Evolutionary conservation across 2,113 vertebrate genomes (phyloP).

Genomic region (Myotis yumanensis): DNA sequence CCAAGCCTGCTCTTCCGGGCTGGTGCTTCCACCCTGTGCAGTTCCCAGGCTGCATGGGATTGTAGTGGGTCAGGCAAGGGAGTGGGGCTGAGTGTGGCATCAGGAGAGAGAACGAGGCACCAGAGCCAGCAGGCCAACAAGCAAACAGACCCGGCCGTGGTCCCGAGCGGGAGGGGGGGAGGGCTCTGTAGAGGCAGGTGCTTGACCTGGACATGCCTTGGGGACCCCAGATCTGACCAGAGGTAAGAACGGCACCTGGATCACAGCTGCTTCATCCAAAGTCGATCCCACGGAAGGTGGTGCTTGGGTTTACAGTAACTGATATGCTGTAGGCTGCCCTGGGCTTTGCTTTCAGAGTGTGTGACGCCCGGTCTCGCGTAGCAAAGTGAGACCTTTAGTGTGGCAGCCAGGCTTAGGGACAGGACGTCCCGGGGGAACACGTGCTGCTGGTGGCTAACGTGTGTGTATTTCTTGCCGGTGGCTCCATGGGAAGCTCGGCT

Average conservation of each 20-base stretch:
- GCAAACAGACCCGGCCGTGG: accelerated
- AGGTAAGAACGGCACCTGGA: neutral
- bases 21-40: neutral
- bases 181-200: too few relatives aligned
- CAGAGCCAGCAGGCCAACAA: neutral
- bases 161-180: accelerated
- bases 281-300: neutral
- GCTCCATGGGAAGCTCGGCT: slow-evolving; percentile 88
- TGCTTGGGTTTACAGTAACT: neutral
- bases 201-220: neutral
- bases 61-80: neutral
- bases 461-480: neutral
- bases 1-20: neutral
- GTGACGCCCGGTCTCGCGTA: neutral
- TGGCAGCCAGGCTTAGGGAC: neutral
- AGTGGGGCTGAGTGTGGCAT: too few relatives aligned
- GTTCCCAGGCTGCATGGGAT: neutral
- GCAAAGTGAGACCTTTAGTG: too few relatives aligned
- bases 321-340: neutral
- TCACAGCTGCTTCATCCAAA: too few relatives aligned
- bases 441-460: neutral
- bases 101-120: too few relatives aligned
- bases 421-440: accelerated
- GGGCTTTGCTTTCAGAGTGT: neutral
- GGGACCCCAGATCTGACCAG: accelerated